Percentiles rank a stretch among this genome's conserved stretches.
Evolutionary conservation across 2,888 invertebrate genomes (phyloP).

Genomic region (Euzetes globulus): DNA sequence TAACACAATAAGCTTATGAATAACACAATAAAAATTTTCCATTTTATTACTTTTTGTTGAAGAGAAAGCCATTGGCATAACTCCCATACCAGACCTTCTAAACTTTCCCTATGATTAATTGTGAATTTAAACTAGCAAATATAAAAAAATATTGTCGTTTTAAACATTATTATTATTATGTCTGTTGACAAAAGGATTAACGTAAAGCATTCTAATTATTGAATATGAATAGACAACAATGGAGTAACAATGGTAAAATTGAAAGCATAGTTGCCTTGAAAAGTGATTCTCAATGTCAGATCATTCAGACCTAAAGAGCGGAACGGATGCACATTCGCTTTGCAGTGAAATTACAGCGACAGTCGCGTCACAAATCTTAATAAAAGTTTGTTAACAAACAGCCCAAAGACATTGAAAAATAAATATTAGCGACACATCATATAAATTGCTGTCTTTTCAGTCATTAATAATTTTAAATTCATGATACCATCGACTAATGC

Average conservation of each 20-base stretch:
- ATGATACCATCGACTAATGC: no score
- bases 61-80: neutral
- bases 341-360: neutral
- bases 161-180: neutral
- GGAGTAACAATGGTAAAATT: neutral
- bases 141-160: neutral
- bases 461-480: no score
- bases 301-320: neutral
- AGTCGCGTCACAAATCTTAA: slow-evolving; percentile 4
- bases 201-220: neutral
- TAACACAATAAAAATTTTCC: no score
- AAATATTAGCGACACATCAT: neutral
- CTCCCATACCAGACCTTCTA: neutral
- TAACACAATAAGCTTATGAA: neutral
- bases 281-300: slow-evolving; percentile 11
- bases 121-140: neutral
- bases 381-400: slow-evolving; percentile 16
- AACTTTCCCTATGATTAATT: neutral
- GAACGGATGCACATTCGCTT: neutral
- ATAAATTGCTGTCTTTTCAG: neutral
- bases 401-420: slow-evolving; percentile 10
- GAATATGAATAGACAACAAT: neutral
- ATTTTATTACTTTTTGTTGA: neutral
- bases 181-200: neutral
- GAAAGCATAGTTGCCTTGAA: neutral